These are phyloP conservation scores for Oophaga sylvatica DNA, from an alignment of 2,797 vertebrate species.

Conservation along the genomic window DNA sequence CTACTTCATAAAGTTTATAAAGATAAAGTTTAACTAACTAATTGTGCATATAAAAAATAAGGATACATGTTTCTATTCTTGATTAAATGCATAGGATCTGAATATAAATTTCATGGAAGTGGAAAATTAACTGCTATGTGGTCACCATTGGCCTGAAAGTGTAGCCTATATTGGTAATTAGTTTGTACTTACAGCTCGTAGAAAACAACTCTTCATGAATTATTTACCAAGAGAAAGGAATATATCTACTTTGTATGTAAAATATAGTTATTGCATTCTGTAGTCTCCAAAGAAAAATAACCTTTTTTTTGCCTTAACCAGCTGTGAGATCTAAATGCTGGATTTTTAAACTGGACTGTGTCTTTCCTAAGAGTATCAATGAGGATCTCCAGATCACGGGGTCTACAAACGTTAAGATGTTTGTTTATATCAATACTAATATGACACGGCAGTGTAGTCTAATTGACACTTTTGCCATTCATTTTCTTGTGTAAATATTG, in stretches of 20 bases:
- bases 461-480: no score
- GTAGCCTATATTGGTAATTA: slow-evolving; percentile 19
- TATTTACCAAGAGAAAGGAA: slow-evolving; percentile 1
- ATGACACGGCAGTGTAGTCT: no score
- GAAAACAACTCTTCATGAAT: neutral
- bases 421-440: no score
- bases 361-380: no score
- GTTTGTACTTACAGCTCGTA: slow-evolving; percentile 2
- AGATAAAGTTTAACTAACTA: slow-evolving; percentile 33
- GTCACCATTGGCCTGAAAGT: slow-evolving; percentile 10
- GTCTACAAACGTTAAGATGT: no score
- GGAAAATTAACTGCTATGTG: slow-evolving; percentile 12
- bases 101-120: slow-evolving; percentile 21
- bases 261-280: slow-evolving; percentile 2
- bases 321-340: neutral
- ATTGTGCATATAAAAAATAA: slow-evolving; percentile 11
- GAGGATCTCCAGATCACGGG: no score
- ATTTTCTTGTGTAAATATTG: no score
- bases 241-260: neutral
- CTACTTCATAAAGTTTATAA: slow-evolving; percentile 35
- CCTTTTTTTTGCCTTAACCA: neutral
- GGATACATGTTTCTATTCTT: neutral
- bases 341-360: no score
- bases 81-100: neutral
- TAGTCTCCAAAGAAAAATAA: slow-evolving; percentile 17